These are phyloP conservation scores for Amblyraja radiata DNA, from an alignment of 2,797 vertebrate species.

Conservation along the genomic window DNA sequence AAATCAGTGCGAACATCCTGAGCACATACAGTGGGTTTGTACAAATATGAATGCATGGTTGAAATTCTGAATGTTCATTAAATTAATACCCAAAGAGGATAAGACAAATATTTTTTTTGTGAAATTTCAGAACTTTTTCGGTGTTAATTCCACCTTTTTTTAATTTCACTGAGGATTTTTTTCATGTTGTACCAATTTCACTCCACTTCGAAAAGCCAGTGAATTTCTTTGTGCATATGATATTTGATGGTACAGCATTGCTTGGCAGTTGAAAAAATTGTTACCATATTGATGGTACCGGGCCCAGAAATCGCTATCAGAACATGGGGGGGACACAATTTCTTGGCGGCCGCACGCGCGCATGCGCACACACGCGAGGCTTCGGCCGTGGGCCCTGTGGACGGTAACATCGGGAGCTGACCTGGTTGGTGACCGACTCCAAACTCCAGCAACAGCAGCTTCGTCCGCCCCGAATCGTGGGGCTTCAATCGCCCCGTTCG, in stretches of 20 bases:
- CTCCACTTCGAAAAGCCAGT: too few species aligned
- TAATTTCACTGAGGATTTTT: background rate
- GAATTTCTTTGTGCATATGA: background rate
- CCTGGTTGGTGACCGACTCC: too few species aligned
- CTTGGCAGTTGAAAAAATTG: background rate
- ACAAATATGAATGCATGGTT: constrained; percentile 2
- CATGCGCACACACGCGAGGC: too few species aligned
- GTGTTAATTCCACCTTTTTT: background rate
- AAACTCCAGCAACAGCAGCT: too few species aligned
- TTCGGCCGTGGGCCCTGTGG: too few species aligned
- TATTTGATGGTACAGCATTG: background rate
- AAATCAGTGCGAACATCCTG: background rate
- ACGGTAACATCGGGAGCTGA: too few species aligned
- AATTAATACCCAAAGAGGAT: background rate
- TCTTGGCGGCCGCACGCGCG: too few species aligned
- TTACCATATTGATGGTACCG: background rate
- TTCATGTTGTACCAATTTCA: background rate
- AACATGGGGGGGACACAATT: too few species aligned
- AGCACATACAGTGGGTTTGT: background rate
- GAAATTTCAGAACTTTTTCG: background rate
- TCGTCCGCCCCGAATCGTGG: too few species aligned
- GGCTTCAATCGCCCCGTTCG: too few species aligned
- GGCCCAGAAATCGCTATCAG: too few species aligned
- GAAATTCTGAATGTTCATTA: constrained; percentile 16
- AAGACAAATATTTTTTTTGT: background rate